phyloP scores from a whole-genome alignment of 2,113 vertebrate genomes.

The Hepsetus odoe region DNA sequence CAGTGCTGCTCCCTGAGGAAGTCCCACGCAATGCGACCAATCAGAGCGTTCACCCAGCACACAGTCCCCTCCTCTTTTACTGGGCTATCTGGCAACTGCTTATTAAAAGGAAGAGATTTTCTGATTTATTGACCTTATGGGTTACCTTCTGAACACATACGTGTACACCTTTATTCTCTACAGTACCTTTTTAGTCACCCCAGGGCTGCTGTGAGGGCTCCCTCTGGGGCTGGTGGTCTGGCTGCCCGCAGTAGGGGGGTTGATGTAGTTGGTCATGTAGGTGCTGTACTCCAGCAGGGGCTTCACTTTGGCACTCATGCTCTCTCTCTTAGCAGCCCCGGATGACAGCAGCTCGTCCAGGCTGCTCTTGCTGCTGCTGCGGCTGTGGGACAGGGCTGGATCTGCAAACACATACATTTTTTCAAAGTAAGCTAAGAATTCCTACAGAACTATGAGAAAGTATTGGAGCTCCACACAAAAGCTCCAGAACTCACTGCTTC shows the following conservation, averaged over 20 bases:
- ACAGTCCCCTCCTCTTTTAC: constrained; percentile 80
- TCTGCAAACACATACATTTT: not conserved
- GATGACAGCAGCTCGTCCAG: constrained; percentile 83
- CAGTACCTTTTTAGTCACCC: constrained; percentile 85
- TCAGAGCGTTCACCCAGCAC: constrained; percentile 94
- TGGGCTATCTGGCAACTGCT: constrained; percentile 76
- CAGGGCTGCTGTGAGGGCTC: constrained; percentile 90
- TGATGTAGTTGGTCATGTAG: constrained; percentile 93
- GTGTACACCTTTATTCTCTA: not conserved
- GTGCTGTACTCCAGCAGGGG: constrained; percentile 86
- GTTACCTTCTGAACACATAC: no score
- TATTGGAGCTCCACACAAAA: not conserved
- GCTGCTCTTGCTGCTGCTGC: constrained; percentile 90
- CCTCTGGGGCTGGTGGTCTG: constrained; percentile 79
- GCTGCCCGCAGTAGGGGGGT: constrained; percentile 74
- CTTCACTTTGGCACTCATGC: constrained; percentile 79
- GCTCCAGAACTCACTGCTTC: constrained; percentile 24
- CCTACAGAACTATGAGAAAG: not conserved
- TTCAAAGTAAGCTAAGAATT: not conserved
- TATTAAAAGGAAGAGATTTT: no score
- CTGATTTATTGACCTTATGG: no score
- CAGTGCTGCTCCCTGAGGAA: constrained; percentile 97
- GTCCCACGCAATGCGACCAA: constrained; percentile 97
- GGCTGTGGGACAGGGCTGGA: constrained; percentile 78
- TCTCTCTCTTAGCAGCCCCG: constrained; percentile 83